These are phyloP conservation scores for Pyrgus malvae DNA, from an alignment of 2,888 invertebrate genomes.

Conservation along the genomic window DNA sequence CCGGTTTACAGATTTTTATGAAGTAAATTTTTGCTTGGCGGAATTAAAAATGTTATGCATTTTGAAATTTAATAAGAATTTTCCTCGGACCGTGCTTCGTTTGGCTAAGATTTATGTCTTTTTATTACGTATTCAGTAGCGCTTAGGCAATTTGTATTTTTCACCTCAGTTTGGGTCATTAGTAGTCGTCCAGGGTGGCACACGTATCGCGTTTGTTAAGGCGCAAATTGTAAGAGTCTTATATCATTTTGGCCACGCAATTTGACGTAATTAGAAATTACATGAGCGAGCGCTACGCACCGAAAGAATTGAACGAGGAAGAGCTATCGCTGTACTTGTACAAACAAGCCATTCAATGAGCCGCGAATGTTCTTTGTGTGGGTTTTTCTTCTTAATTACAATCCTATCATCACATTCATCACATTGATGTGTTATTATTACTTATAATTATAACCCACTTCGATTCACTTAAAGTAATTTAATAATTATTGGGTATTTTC, in stretches of 20 bases:
- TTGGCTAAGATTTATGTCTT: constrained; percentile 27
- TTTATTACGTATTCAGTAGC: constrained; percentile 16
- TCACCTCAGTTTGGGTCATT: constrained; percentile 43
- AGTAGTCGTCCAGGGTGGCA: constrained; percentile 44
- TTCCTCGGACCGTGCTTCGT: constrained; percentile 6
- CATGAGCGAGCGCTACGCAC: constrained; percentile 49
- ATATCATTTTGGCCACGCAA: constrained; percentile 75
- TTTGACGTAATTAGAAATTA: constrained; percentile 75
- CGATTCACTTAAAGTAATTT: too few relatives aligned
- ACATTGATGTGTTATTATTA: too few relatives aligned
- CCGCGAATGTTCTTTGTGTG: constrained; percentile 35
- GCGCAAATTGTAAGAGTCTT: constrained; percentile 64
- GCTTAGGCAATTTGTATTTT: constrained; percentile 41
- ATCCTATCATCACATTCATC: not conserved
- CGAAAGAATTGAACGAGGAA: constrained; percentile 49
- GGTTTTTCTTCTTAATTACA: not conserved
- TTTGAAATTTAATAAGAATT: constrained; percentile 6
- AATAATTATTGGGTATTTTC: too few relatives aligned
- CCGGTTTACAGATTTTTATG: not conserved
- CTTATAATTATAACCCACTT: too few relatives aligned
- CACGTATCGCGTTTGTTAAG: constrained; percentile 51
- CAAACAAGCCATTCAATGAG: constrained; percentile 48
- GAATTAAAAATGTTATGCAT: constrained; percentile 16
- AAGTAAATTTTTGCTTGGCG: not conserved
- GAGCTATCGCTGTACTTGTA: constrained; percentile 51